These are phyloP conservation scores for Acrossocheilus fasciatus DNA, from an alignment of 2,797 vertebrate species.

Conservation along the genomic window DNA sequence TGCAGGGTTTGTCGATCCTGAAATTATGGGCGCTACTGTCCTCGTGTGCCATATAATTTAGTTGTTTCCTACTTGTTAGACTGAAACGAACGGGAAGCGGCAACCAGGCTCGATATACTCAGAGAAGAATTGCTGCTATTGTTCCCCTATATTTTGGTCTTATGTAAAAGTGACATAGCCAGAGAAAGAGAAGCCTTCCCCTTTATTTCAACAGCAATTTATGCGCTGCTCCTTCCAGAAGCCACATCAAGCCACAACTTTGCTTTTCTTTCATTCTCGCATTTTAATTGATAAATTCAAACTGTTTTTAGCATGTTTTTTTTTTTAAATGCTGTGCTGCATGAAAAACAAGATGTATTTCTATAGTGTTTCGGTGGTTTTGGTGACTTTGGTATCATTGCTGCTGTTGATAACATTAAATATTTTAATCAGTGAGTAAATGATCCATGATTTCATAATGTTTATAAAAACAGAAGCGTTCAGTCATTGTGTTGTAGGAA, in stretches of 20 bases:
- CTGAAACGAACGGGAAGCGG: slow-evolving; percentile 76
- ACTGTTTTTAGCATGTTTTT: background rate
- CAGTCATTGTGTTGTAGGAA: background rate
- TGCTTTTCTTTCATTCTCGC: slow-evolving; percentile 47
- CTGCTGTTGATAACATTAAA: background rate
- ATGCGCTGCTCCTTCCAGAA: slow-evolving; percentile 55
- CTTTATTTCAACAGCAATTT: slow-evolving; percentile 55
- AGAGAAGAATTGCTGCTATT: slow-evolving; percentile 62
- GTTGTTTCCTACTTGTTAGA: slow-evolving; percentile 80
- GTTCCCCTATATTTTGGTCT: slow-evolving; percentile 71
- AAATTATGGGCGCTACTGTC: slow-evolving; percentile 83
- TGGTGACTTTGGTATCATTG: background rate
- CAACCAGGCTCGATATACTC: slow-evolving; percentile 65
- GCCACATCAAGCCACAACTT: slow-evolving; percentile 50
- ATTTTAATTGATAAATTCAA: slow-evolving; percentile 22
- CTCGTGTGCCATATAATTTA: slow-evolving; percentile 82
- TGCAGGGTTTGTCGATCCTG: slow-evolving; percentile 78
- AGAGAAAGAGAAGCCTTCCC: slow-evolving; percentile 51
- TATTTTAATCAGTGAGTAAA: background rate
- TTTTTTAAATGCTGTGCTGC: background rate
- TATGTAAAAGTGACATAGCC: slow-evolving; percentile 67
- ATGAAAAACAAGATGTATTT: background rate
- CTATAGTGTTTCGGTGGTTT: background rate
- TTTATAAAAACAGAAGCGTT: background rate
- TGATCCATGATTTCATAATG: background rate